These are phyloP conservation scores for Cepaea hortensis DNA, from an alignment of 2,888 invertebrate genomes.

Conservation along the genomic window DNA sequence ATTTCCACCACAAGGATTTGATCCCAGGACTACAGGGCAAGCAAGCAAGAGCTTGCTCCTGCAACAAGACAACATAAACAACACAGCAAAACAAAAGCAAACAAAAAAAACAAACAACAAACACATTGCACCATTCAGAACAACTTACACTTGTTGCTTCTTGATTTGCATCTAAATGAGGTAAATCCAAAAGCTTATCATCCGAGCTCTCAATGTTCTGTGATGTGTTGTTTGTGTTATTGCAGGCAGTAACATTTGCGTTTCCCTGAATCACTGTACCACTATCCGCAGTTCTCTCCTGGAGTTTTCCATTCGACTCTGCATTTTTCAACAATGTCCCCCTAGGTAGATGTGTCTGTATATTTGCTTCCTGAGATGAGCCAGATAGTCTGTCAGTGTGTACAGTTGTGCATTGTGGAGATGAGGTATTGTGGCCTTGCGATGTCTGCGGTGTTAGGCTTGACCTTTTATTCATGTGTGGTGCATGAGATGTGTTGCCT, in stretches of 20 bases:
- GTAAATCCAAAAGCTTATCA: background rate
- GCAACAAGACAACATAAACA: no score
- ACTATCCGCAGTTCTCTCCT: background rate
- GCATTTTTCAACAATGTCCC: background rate
- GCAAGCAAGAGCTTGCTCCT: no score
- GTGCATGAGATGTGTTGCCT: background rate
- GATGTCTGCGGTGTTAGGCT: background rate
- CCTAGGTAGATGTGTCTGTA: background rate
- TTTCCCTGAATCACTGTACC: conserved; percentile 22
- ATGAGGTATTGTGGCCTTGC: conserved; percentile 11
- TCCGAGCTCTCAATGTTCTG: background rate
- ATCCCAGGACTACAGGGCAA: no score
- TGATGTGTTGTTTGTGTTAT: conserved; percentile 18
- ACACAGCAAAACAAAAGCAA: no score
- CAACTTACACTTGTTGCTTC: conserved; percentile 33
- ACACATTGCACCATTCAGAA: background rate
- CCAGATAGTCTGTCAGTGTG: background rate
- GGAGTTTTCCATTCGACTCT: background rate
- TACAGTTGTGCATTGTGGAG: background rate
- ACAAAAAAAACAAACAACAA: no score
- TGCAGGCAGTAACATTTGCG: background rate
- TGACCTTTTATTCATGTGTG: background rate
- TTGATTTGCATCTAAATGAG: conserved; percentile 4
- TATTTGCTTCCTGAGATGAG: background rate
- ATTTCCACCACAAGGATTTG: no score